Evolutionary conservation across 2,113 vertebrate genomes (phyloP).

Genomic region (Orthonyx spaldingii): DNA sequence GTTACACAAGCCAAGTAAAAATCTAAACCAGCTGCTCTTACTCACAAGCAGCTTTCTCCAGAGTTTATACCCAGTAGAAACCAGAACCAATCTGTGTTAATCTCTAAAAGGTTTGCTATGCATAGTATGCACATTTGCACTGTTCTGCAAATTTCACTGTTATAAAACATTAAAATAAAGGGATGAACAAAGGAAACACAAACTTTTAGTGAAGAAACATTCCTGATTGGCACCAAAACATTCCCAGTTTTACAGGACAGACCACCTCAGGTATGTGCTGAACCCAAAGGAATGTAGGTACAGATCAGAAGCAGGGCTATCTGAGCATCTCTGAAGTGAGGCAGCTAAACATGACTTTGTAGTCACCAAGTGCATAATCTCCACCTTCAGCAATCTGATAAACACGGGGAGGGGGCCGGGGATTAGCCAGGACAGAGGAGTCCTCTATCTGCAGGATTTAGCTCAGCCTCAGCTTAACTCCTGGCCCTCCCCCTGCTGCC

Average conservation of each 20-base stretch:
- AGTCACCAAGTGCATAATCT: conserved; percentile 67
- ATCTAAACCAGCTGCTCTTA: background rate
- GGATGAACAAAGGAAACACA: background rate
- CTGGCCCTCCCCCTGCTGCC: background rate
- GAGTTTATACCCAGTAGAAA: background rate
- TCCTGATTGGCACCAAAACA: background rate
- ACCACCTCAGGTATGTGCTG: background rate
- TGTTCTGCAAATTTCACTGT: background rate
- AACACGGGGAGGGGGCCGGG: conserved; percentile 5
- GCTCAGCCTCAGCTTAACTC: background rate
- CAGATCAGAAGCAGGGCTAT: conserved; percentile 25
- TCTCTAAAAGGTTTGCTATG: background rate
- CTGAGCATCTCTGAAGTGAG: conserved; percentile 16
- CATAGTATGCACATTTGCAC: background rate
- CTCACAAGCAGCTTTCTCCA: background rate
- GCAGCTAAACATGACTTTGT: conserved; percentile 39
- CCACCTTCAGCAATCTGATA: conserved; percentile 66
- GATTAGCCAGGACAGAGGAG: conserved; percentile 54
- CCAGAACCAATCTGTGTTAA: background rate
- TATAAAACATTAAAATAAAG: background rate
- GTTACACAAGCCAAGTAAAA: background rate
- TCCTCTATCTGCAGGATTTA: conserved; percentile 26
- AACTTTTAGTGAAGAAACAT: background rate
- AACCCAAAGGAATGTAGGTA: background rate
- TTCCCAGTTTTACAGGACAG: background rate